Percentiles rank a stretch among this genome's conserved stretches.
Conservation (phyloP, 2,888 invertebrate species). For the Helleia helle region DNA sequence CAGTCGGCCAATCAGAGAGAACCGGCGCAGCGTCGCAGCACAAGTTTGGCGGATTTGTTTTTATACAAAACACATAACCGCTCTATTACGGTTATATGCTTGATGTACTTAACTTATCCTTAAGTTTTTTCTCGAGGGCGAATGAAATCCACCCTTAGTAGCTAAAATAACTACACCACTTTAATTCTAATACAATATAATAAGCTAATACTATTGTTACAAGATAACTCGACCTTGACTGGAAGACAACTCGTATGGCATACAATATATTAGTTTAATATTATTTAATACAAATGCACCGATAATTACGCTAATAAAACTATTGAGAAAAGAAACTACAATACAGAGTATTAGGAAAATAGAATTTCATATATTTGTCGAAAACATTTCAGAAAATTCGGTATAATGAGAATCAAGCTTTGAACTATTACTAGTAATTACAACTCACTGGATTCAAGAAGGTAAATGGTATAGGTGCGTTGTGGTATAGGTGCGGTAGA, state of each 20-base stretch:
- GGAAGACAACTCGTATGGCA: slow-evolving; percentile 76
- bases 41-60: too few species aligned
- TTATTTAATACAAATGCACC: slow-evolving; percentile 63
- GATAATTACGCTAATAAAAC: slow-evolving; percentile 59
- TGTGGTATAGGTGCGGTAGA: slow-evolving; percentile 16
- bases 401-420: slow-evolving; percentile 3
- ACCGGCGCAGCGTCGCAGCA: too few species aligned
- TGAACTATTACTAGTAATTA: too few species aligned
- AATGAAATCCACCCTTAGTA: too few species aligned
- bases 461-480: slow-evolving; percentile 23
- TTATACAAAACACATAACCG: too few species aligned
- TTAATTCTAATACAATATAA: slow-evolving; percentile 19
- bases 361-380: slow-evolving; percentile 50
- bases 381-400: slow-evolving; percentile 48
- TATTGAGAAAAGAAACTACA: slow-evolving; percentile 57
- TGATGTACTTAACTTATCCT: too few species aligned
- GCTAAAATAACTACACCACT: slow-evolving; percentile 20
- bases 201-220: slow-evolving; percentile 61
- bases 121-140: too few species aligned
- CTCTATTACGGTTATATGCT: too few species aligned
- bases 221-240: slow-evolving; percentile 71
- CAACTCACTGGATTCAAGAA: too few species aligned
- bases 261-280: slow-evolving; percentile 62
- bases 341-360: slow-evolving; percentile 69
- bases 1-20: too few species aligned